Conservation (phyloP, 1,140 invertebrate species). For the Brachionus rotundiformis region DNA sequence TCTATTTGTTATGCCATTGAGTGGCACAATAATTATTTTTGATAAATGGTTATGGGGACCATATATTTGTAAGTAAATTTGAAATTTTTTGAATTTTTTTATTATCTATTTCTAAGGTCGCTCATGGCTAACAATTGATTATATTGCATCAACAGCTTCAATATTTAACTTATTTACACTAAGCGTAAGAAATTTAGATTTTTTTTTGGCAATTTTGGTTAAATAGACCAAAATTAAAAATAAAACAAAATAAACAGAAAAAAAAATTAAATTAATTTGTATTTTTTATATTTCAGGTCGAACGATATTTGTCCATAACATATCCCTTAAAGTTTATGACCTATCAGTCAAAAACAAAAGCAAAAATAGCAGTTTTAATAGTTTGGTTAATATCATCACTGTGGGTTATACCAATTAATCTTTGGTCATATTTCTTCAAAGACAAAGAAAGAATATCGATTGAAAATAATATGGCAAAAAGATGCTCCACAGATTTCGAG, state of each 20-base stretch:
- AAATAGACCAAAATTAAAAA: too few relatives aligned
- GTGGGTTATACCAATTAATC: conserved; percentile 67
- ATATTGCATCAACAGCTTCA: conserved; percentile 48
- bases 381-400: conserved; percentile 67
- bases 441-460: background rate
- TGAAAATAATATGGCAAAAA: background rate
- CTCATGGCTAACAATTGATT: conserved; percentile 46
- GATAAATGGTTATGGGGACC: conserved; percentile 20
- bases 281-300: conserved; percentile 58
- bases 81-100: background rate
- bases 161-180: conserved; percentile 51
- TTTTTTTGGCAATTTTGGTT: background rate
- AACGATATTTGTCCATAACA: conserved; percentile 67
- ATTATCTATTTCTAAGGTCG: conserved; percentile 20
- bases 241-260: too few relatives aligned
- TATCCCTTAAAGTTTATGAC: conserved; percentile 69
- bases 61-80: background rate
- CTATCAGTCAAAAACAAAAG: conserved; percentile 66
- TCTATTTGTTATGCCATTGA: conserved; percentile 50
- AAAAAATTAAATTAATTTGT: background rate
- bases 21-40: conserved; percentile 41
- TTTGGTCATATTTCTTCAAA: conserved; percentile 59
- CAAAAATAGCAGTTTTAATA: conserved; percentile 65
- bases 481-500: conserved; percentile 17
- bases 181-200: background rate